Conservation (phyloP, 2,113 vertebrate genomes). For the Seriola dumerili region DNA sequence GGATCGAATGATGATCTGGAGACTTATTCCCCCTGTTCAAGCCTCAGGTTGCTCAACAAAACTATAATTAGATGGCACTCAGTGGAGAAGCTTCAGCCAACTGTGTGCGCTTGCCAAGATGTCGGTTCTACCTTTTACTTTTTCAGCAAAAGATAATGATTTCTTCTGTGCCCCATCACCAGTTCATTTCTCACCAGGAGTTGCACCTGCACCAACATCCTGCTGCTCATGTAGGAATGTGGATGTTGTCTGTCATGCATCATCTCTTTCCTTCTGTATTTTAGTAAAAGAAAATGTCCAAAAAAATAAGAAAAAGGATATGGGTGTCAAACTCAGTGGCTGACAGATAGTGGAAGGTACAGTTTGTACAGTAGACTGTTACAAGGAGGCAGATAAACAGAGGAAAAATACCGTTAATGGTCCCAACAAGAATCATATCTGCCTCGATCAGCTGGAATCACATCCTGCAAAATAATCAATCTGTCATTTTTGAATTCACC, state of each 20-base stretch:
- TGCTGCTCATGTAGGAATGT: neutral
- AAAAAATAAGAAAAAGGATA: too few relatives aligned
- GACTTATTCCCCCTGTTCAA: slow-evolving; percentile 18
- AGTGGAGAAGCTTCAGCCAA: slow-evolving; percentile 45
- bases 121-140: slow-evolving; percentile 35
- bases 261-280: neutral
- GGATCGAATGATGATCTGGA: slow-evolving; percentile 9
- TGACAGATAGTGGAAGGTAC: neutral
- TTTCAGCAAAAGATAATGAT: slow-evolving; percentile 32
- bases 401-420: neutral
- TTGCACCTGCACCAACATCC: neutral
- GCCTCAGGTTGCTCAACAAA: slow-evolving; percentile 51
- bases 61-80: slow-evolving; percentile 55
- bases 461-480: neutral
- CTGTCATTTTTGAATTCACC: neutral
- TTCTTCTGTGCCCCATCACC: neutral
- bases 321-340: too few relatives aligned
- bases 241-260: neutral
- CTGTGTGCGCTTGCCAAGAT: slow-evolving; percentile 36
- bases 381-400: neutral
- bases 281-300: neutral
- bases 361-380: neutral
- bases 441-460: neutral
- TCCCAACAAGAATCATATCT: neutral
- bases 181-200: slow-evolving; percentile 23